These are phyloP conservation scores for Otus scops DNA, from an alignment of 2,797 vertebrate species.

Conservation along the genomic window DNA sequence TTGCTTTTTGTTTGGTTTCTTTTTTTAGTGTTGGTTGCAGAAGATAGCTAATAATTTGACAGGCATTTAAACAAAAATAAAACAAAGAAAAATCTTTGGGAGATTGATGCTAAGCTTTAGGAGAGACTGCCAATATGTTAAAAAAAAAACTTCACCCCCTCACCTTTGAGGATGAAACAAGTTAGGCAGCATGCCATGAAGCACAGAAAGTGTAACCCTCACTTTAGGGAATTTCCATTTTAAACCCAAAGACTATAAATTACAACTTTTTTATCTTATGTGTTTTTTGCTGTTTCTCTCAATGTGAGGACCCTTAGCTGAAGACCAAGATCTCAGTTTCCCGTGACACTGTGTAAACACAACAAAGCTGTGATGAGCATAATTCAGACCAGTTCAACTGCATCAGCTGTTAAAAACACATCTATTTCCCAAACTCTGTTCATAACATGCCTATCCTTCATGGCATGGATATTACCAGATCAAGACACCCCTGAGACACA, in stretches of 20 bases:
- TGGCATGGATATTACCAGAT: rapidly evolving
- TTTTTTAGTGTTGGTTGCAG: background rate
- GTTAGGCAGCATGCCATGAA: background rate
- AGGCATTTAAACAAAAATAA: background rate
- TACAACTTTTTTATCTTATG: background rate
- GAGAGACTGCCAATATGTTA: background rate
- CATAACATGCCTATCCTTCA: rapidly evolving
- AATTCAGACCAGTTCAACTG: background rate
- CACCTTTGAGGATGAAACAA: background rate
- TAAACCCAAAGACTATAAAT: background rate
- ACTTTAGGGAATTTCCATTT: background rate
- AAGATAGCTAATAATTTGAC: background rate
- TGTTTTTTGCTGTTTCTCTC: background rate
- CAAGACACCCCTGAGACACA: background rate
- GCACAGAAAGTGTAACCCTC: background rate
- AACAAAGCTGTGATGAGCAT: background rate
- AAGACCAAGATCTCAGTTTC: background rate
- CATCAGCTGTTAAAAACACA: background rate
- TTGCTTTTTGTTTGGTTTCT: background rate
- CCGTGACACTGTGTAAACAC: background rate
- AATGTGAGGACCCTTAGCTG: background rate
- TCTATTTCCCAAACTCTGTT: background rate
- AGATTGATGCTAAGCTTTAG: background rate
- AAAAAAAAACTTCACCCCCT: background rate
- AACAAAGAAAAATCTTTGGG: background rate